Evolutionary conservation across 2,113 vertebrate species (phyloP).

Genomic region (zebrafish (Danio rerio)): DNA sequence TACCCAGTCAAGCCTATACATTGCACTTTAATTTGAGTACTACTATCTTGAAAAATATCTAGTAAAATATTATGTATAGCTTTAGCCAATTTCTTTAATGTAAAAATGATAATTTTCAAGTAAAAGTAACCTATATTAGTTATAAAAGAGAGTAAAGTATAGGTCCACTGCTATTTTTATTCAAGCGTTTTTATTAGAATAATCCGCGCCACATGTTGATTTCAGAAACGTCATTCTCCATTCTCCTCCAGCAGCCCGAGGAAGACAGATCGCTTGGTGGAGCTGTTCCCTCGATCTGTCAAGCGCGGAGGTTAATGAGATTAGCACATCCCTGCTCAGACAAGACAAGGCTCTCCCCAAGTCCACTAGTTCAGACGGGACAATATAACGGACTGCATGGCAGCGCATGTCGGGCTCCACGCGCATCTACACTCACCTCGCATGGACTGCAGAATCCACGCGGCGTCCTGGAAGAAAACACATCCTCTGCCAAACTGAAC

Average conservation of each 20-base stretch:
- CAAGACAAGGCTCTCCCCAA: conserved; percentile 43
- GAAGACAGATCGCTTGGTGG: conserved; percentile 66
- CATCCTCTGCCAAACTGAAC: background rate
- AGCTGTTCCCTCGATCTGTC: conserved; percentile 64
- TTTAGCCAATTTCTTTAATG: too few relatives aligned
- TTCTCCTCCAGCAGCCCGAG: conserved; percentile 32
- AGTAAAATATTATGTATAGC: too few relatives aligned
- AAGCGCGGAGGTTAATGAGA: conserved; percentile 67
- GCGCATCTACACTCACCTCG: background rate
- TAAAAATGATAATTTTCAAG: too few relatives aligned
- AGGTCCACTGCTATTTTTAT: too few relatives aligned
- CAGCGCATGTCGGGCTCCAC: conserved; percentile 59
- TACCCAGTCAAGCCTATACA: too few relatives aligned
- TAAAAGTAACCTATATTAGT: too few relatives aligned
- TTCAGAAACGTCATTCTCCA: conserved; percentile 43
- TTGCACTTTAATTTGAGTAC: too few relatives aligned
- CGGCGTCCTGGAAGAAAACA: background rate
- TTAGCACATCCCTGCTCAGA: conserved; percentile 77
- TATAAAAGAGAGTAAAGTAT: too few relatives aligned
- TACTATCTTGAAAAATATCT: too few relatives aligned
- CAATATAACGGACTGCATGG: conserved; percentile 35
- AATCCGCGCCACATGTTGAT: conserved; percentile 33
- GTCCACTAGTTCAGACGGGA: conserved; percentile 54
- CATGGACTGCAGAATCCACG: conserved; percentile 7
- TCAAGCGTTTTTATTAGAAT: too few relatives aligned